Base-by-base conservation (phyloP, 2,888 invertebrate species). In the Acrobeloides nanus region DNA sequence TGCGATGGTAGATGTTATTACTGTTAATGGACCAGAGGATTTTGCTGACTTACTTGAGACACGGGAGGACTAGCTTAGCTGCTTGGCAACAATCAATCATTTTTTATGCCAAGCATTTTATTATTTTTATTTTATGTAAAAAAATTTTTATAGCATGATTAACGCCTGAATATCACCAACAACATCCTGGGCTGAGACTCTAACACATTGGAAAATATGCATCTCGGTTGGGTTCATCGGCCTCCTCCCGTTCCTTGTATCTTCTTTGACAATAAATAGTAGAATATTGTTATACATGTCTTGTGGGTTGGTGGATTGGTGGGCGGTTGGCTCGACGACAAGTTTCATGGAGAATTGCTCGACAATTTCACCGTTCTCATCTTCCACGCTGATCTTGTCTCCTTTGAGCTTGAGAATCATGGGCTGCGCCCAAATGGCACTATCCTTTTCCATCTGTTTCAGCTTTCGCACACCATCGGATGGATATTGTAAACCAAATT, bases 221-320 rank as follows among this genome's bases (percentile, higher is more conserved):
- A 97, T 92, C 80, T 97, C 95, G 4, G 89, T 71, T 44, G 72
- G 69, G 6, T 51, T 57, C 53, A 51, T 24, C 32, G 59, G 44
- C 38, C 43, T 59, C 47, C 57, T 59, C 26, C 56, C 57, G 29
- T 74, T 75, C 17, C 55, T 41, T 17, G 50, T 38, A 54, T 80
- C 84, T 55, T 82, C 86, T 5, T 84, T 83, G 55, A 95, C 90
- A 62, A 92, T 89, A 79, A 97, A 97, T 26, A 97, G 87, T 71
- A 97, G 81, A 74, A 97, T 89, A 78, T 97, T 97, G 80, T 95
- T 95, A 81, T 95, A 97, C 74, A 92, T 84, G 78, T 97, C 95
- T 77, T 88, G 87, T 4, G 89, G 87, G 77, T 93, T 92, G 39
- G 54, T 57, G 46, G 62, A 62, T 10, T 62, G 52, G 41, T 74